A percentile compares a stretch with the other conserved stretches of the same genome.
Evolutionary conservation across 2,888 invertebrate species (phyloP).

Genomic region (Ectobius pallidus): DNA sequence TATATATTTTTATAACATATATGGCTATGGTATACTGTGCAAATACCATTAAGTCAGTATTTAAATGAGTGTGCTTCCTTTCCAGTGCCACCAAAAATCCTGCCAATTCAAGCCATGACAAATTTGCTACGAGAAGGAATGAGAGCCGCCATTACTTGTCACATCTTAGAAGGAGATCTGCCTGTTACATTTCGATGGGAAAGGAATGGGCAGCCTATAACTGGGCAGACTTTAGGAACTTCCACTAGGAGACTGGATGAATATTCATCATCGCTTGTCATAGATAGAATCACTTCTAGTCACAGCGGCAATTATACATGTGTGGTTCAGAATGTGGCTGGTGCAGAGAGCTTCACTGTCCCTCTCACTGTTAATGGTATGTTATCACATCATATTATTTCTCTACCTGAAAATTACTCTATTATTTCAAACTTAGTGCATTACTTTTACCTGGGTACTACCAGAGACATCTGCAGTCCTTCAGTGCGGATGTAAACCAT

Average conservation of each 20-base stretch:
- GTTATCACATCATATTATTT: conserved; percentile 33
- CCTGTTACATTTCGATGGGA: conserved; percentile 93
- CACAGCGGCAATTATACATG: conserved; percentile 94
- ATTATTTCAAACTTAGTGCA: too few species aligned
- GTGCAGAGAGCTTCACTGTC: conserved; percentile 76
- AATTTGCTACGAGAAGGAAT: conserved; percentile 70
- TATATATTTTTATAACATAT: too few species aligned
- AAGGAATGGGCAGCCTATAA: conserved; percentile 80
- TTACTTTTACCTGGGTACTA: too few species aligned
- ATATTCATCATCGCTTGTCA: conserved; percentile 84
- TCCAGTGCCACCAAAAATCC: conserved; percentile 81
- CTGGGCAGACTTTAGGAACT: conserved; percentile 63
- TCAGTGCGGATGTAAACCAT: too few species aligned
- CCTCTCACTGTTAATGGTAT: conserved; percentile 83
- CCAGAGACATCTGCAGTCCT: too few species aligned
- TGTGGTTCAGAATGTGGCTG: conserved; percentile 86
- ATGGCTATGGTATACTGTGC: too few species aligned
- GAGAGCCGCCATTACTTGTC: conserved; percentile 88
- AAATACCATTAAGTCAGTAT: too few species aligned
- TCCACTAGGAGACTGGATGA: conserved; percentile 73
- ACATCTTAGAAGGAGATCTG: conserved; percentile 89
- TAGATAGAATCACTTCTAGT: conserved; percentile 82
- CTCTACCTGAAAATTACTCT: too few species aligned
- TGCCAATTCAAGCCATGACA: conserved; percentile 83
- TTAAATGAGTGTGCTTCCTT: too few species aligned